A percentile compares a stretch with the other conserved stretches of the same genome.
Conservation (phyloP, 2,113 vertebrate species). For the Theristicus caerulescens region DNA sequence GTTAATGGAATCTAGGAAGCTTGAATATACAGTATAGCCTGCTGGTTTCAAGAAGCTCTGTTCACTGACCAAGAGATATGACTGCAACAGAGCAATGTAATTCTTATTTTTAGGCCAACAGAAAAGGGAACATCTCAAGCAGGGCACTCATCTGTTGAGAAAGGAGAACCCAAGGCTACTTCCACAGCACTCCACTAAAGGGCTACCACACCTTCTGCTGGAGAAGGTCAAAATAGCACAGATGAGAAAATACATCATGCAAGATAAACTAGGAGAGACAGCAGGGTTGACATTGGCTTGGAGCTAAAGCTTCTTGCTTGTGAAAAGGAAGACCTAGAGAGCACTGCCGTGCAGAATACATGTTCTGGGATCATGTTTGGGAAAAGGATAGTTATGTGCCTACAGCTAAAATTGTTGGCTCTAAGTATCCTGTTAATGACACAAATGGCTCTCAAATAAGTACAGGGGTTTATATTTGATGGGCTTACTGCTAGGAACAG, state of each 20-base stretch:
- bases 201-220: conserved; percentile 55
- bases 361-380: background rate
- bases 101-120: background rate
- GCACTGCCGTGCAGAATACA: background rate
- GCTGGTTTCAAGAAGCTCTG: background rate
- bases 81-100: background rate
- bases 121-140: background rate
- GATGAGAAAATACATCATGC: background rate
- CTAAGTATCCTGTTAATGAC: background rate
- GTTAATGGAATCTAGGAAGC: conserved; percentile 60
- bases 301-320: background rate
- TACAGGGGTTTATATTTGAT: background rate
- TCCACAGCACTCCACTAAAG: background rate
- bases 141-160: background rate
- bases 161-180: background rate
- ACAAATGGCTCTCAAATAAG: background rate
- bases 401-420: background rate
- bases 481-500: background rate
- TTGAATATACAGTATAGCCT: background rate
- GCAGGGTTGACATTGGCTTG: background rate
- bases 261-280: background rate
- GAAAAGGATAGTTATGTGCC: background rate
- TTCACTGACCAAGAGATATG: background rate
- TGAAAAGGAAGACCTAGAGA: background rate
- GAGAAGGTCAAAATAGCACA: conserved; percentile 58